Evolutionary conservation across 2,888 invertebrate genomes (phyloP), one percentile per base, ranked within the genome.

Genomic region (Drosophila monieri): DNA sequence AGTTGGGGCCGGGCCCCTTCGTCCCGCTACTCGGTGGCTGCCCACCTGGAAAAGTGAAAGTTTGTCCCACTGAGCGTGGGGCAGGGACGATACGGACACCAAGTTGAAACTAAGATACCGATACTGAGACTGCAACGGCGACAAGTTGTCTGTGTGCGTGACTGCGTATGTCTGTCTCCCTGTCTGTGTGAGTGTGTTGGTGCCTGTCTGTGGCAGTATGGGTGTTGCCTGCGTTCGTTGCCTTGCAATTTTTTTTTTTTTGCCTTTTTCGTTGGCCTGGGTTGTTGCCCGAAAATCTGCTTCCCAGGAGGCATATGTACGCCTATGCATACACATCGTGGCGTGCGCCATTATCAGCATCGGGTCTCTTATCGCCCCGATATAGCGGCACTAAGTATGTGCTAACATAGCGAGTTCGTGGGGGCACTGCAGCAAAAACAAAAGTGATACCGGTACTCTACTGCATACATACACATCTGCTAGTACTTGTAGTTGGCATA

Each of bases 31-130:
- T 10, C 4, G 4, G 4, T 12, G 12, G 5, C 37, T 46, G 8
- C n/a, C 30, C 47, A 23, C 47, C 60, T 58, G 58, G 14, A 60
- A 80, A 80, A 80, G 85, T 78, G 85, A 80, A 80, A 80, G 80
- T 85, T 76, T 59, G 35, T 39, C 25, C 32, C 10, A 14, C n/a
- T 15, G 39, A 43, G n/a, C 25, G 30, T 12, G 9, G 52, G 27
- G 32, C 55, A 27, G 35, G 65, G 35, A 27, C 6, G 15, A 59
- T n/a, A 35, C 18, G 39, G 12, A 25, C 10, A 41, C 39, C 12
- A 21, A 5, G 18, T 21, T 18, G 30, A 54, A 54, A 43, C 1
- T 6, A 27, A 43, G 53, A 44, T 43, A 46, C 39, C 39, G 21
- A 61, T 39, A 59, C 47, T 59, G 60, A 61, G 14, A 47, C 60